phyloP scores from a whole-genome alignment of 1,140 invertebrate genomes.

The Galleria mellonella region DNA sequence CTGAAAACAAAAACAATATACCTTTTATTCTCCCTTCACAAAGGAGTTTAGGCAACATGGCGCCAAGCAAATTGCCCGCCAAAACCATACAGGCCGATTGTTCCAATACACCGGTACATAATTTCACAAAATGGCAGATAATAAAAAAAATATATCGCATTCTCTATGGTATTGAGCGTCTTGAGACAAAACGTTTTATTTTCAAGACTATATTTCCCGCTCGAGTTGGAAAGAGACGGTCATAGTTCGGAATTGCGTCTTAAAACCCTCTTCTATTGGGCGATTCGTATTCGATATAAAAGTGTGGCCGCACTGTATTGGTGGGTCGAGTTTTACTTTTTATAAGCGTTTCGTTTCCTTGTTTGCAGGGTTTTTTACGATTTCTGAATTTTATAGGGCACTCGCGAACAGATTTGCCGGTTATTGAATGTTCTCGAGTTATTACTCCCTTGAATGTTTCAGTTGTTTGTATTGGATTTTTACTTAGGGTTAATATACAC shows the following conservation, averaged over 20 bases:
- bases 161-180: neutral
- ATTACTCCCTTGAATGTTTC: no score
- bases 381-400: conserved; percentile 52
- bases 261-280: conserved; percentile 43
- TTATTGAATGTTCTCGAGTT: conserved; percentile 31
- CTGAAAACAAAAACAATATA: conserved; percentile 1
- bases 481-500: conserved; percentile 15
- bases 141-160: conserved; percentile 5
- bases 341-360: conserved; percentile 7
- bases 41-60: no score
- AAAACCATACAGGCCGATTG: conserved; percentile 18
- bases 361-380: conserved; percentile 39
- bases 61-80: conserved; percentile 9
- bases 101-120: conserved; percentile 25
- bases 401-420: conserved; percentile 42
- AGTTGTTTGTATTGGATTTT: neutral
- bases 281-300: conserved; percentile 57
- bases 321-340: conserved; percentile 33
- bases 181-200: conserved; percentile 5
- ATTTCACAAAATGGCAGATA: conserved; percentile 28
- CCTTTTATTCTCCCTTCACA: conserved; percentile 1
- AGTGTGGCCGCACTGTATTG: conserved; percentile 38
- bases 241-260: conserved; percentile 30
- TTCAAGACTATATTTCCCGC: neutral
- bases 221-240: conserved; percentile 31